Conservation (phyloP, 2,888 invertebrate species). For the Acanthacorydalis orientalis region DNA sequence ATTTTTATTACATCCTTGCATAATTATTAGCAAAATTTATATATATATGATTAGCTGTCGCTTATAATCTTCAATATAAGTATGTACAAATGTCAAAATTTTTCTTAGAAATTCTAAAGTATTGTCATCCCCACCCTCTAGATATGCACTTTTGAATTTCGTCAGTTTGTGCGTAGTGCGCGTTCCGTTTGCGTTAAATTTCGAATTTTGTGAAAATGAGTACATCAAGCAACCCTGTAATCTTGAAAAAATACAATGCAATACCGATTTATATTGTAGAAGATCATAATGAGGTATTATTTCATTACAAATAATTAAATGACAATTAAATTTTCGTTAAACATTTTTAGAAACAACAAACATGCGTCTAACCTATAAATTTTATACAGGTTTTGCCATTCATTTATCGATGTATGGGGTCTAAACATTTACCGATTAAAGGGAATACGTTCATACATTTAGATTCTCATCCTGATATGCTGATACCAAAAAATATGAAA, state of each 20-base stretch:
- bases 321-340: background rate
- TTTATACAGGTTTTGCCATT: slow-evolving; percentile 36
- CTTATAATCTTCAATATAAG: too few species aligned
- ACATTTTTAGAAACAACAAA: background rate
- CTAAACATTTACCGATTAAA: slow-evolving; percentile 62
- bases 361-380: background rate
- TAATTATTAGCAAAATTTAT: too few species aligned
- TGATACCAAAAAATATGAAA: slow-evolving; percentile 60
- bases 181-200: too few species aligned
- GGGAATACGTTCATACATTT: slow-evolving; percentile 66
- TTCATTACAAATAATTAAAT: slow-evolving; percentile 8
- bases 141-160: too few species aligned
- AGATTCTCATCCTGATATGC: slow-evolving; percentile 86
- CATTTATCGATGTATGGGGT: slow-evolving; percentile 62
- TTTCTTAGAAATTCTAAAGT: too few species aligned
- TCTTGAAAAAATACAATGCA: slow-evolving; percentile 37
- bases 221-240: background rate
- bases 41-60: too few species aligned
- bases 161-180: too few species aligned
- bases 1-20: too few species aligned
- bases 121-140: too few species aligned
- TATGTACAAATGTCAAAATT: too few species aligned
- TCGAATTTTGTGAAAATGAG: too few species aligned
- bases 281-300: slow-evolving; percentile 50
- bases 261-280: slow-evolving; percentile 64